Conservation (phyloP, 1,140 invertebrate genomes). For the Macrotrachela quadricornifera region DNA sequence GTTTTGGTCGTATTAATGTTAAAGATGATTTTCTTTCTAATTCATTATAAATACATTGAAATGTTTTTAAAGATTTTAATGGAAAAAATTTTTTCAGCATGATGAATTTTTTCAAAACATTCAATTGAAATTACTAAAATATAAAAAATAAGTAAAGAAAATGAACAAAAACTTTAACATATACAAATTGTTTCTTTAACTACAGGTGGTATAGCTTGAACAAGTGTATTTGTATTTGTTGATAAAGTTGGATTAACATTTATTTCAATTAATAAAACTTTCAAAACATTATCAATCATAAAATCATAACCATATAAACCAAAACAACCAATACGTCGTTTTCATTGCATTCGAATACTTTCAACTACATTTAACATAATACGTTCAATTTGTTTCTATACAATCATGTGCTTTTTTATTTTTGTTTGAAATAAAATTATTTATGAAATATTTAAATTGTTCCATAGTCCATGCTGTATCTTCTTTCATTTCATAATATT, state of each 20-base stretch:
- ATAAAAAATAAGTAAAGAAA: too few relatives aligned
- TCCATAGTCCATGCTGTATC: slow-evolving; percentile 31
- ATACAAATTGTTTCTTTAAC: slow-evolving; percentile 24
- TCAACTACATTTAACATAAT: slow-evolving; percentile 29
- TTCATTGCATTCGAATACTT: slow-evolving; percentile 26
- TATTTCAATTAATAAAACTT: slow-evolving; percentile 29
- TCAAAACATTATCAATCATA: slow-evolving; percentile 27
- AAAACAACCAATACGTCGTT: slow-evolving; percentile 24
- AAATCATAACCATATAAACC: slow-evolving; percentile 31
- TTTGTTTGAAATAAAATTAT: slow-evolving; percentile 15
- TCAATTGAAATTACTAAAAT: too few relatives aligned
- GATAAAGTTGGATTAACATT: slow-evolving; percentile 28
- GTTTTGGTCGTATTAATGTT: too few relatives aligned
- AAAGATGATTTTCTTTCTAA: too few relatives aligned
- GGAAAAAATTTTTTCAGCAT: too few relatives aligned
- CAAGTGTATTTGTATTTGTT: slow-evolving; percentile 24
- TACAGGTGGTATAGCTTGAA: slow-evolving; percentile 25
- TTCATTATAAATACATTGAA: too few relatives aligned
- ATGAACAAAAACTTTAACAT: too few relatives aligned
- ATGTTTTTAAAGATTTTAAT: too few relatives aligned
- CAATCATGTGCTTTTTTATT: slow-evolving; percentile 22
- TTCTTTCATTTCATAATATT: slow-evolving; percentile 27
- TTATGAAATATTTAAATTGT: slow-evolving; percentile 31
- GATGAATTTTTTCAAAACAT: too few relatives aligned
- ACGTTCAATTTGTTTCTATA: slow-evolving; percentile 27